A percentile compares a stretch with the other conserved stretches of the same genome.
Evolutionary conservation across 2,888 invertebrate genomes (phyloP).

Genomic region (Lamellibrachia columna): DNA sequence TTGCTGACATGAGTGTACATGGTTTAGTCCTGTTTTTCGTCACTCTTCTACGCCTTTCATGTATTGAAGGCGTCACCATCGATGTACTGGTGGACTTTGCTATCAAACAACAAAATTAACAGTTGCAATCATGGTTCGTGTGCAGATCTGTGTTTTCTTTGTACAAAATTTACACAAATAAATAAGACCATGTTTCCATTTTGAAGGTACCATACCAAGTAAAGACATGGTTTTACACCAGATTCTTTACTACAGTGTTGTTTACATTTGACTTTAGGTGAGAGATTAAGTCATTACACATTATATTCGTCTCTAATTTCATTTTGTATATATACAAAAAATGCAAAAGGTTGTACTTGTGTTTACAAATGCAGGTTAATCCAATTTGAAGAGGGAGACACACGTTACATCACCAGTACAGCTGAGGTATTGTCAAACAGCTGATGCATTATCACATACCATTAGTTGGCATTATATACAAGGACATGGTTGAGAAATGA

Average conservation of each 20-base stretch:
- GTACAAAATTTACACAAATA: background rate
- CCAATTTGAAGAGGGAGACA: no score
- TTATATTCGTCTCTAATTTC: no score
- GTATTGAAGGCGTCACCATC: background rate
- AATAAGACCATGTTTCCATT: background rate
- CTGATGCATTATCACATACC: no score
- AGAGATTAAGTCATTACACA: no score
- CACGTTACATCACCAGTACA: no score
- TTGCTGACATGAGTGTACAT: background rate
- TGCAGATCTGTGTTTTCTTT: background rate
- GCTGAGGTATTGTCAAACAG: no score
- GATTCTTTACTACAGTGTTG: background rate
- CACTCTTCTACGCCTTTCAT: background rate
- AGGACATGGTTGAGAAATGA: no score
- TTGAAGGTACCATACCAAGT: no score
- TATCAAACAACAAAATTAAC: background rate
- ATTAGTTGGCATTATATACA: no score
- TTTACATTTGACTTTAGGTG: background rate
- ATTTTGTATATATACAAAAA: no score
- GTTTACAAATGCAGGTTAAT: no score
- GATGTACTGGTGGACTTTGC: background rate
- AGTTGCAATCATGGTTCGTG: background rate
- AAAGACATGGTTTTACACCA: background rate
- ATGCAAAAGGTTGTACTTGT: no score
- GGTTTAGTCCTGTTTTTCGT: background rate